Conservation (phyloP, 2,888 invertebrate genomes). For the Metallyticus violacea region DNA sequence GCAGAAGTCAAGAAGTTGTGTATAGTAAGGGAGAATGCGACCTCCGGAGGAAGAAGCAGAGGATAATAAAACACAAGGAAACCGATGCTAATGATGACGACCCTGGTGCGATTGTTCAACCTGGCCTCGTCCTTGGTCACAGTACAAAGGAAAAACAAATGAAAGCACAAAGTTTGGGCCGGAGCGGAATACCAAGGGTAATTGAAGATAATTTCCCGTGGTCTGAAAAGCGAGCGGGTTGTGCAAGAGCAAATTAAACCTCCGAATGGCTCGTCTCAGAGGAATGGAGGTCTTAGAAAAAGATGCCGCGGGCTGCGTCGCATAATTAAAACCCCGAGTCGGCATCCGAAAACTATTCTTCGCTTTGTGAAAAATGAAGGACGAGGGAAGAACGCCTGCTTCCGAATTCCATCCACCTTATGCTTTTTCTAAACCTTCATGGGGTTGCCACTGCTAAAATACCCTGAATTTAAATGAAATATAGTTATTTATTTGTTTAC, state of each 20-base stretch:
- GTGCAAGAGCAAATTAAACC: neutral
- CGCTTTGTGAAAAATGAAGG: neutral
- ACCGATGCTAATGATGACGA: neutral
- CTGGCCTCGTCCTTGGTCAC: neutral
- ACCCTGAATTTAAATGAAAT: too few species aligned
- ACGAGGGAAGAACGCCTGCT: neutral
- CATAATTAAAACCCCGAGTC: neutral
- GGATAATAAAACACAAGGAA: neutral
- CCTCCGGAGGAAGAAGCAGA: neutral
- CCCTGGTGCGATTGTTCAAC: neutral
- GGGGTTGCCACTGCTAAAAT: too few species aligned
- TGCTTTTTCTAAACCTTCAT: neutral
- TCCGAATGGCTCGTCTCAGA: neutral
- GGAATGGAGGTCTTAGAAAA: neutral
- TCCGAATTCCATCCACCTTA: neutral
- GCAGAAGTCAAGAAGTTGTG: too few species aligned
- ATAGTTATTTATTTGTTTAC: too few species aligned
- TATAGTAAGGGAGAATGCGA: neutral
- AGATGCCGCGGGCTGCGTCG: neutral
- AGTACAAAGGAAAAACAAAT: neutral
- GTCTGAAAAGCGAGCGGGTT: neutral
- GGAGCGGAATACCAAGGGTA: neutral
- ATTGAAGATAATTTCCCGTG: neutral
- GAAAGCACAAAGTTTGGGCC: neutral
- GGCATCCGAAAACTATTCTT: neutral